These are phyloP conservation scores for Agonum fuliginosum DNA, from an alignment of 2,888 invertebrate genomes.

Conservation along the genomic window DNA sequence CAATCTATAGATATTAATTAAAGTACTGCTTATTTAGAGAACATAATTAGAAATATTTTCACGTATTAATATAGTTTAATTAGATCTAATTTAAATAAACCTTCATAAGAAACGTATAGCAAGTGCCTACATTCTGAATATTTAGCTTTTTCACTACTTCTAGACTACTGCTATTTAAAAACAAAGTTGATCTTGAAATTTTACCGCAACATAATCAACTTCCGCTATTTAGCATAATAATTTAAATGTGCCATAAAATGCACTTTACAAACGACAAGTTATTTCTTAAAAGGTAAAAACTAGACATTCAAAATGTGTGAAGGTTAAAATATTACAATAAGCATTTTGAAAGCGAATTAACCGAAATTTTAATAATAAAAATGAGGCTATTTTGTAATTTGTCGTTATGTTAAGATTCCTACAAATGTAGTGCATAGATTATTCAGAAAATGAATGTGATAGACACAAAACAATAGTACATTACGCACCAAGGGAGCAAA, in stretches of 20 bases:
- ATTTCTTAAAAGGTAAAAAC: neutral
- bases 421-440: no score
- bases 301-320: conserved; percentile 6
- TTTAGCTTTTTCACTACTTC: no score
- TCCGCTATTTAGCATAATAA: neutral
- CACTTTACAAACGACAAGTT: no score
- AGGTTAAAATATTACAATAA: neutral
- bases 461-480: no score
- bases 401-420: neutral
- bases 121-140: neutral
- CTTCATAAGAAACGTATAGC: neutral
- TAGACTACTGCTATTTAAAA: no score
- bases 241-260: neutral
- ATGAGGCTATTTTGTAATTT: neutral
- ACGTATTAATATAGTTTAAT: no score
- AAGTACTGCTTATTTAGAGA: no score
- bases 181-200: conserved; percentile 35
- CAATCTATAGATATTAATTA: no score
- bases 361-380: neutral
- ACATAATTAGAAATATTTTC: no score
- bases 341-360: neutral
- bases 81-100: no score
- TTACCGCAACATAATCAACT: conserved; percentile 2
- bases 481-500: no score
- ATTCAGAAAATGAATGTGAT: no score